Base-by-base conservation (phyloP, 2,888 invertebrate species). In the Cistogaster globosa region DNA sequence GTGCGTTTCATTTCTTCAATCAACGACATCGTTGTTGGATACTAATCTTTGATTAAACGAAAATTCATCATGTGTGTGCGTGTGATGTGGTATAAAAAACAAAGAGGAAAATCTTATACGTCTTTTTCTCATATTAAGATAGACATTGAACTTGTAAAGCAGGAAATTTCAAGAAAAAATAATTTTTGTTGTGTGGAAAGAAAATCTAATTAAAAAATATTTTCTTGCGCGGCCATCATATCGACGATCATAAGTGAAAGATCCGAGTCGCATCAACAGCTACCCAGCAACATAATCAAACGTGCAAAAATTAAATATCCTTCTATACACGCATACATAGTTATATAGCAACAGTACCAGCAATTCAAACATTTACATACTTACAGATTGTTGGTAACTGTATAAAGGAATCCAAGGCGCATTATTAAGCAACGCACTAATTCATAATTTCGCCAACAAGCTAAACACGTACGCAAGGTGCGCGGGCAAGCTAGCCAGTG, bases 91-190 rank as follows among this genome's bases (percentile, higher is more conserved):
- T 79, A 65, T 78, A 75, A 78, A 85, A 78, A 85, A 82, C 82
- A 69, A 85, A 77, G 67, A 60, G 65, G 80, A 85, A 85, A 85
- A 85, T 78, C 75, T 79, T 82, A 71, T 79, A 74, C 32, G 32
- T 18, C 32, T 42, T 79, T 67, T 74, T 60, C 67, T 36, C 48
- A 62, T 71, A 69, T 82, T 77, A 74, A 74, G 74, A 77, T 81
- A 85, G 85, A 79, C 85, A 82, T 85, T 82, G 78, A 85, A 85
- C 82, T 82, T 82, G 80, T 77, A 65, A 76, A 71, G 69, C 76
- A 65, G 51, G 82, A 83, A 67, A 55, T 48, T 60, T 45, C n/a
- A 67, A 60, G 51, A 7, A 48, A 26, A 42, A 8, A 20, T 20
- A 58, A n/a, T 72, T 26, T 72, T 18, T 26, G 62, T 38, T 18